Conservation (phyloP, 2,797 vertebrate genomes). For the Poliocrania exsul region DNA sequence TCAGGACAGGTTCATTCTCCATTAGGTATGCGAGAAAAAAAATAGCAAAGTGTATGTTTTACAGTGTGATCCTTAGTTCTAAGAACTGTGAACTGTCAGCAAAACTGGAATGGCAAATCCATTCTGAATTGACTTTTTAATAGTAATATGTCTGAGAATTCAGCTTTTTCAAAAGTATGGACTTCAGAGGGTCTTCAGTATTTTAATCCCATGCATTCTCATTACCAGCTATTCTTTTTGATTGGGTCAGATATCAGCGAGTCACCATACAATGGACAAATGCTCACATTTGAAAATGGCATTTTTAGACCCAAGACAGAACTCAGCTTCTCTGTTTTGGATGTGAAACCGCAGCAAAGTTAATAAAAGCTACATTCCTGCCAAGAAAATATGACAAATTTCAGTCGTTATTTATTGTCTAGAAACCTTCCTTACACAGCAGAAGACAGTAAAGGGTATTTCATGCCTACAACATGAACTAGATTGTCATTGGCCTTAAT, state of each 20-base stretch:
- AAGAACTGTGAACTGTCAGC: background rate
- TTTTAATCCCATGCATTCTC: background rate
- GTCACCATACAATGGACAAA: background rate
- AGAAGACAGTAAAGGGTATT: background rate
- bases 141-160: background rate
- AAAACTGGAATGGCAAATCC: slow-evolving; percentile 11
- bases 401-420: background rate
- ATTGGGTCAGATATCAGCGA: accelerated
- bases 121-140: slow-evolving; percentile 17
- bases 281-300: background rate
- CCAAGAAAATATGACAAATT: background rate
- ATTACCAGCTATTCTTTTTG: background rate
- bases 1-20: background rate
- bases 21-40: background rate
- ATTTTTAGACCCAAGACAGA: background rate
- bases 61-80: background rate
- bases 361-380: background rate
- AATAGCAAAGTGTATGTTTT: background rate
- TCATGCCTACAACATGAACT: background rate
- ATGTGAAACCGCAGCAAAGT: background rate
- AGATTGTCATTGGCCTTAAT: background rate
- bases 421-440: background rate
- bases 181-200: background rate
- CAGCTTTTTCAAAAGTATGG: background rate
- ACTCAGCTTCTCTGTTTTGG: background rate